These are phyloP conservation scores for Scaptomyza caliginosa DNA, from an alignment of 2,888 invertebrate genomes.

Conservation along the genomic window DNA sequence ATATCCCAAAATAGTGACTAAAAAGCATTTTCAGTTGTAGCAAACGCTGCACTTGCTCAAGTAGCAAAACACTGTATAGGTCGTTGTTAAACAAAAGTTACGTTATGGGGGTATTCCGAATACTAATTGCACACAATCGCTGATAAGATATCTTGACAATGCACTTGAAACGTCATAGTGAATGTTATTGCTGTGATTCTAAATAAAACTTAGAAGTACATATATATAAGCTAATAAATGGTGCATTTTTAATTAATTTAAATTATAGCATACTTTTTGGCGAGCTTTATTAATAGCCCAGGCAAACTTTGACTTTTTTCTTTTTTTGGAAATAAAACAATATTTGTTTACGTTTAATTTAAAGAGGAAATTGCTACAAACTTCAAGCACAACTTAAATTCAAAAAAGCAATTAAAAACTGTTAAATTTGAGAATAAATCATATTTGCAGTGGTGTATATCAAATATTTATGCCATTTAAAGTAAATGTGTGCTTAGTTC, in stretches of 20 bases:
- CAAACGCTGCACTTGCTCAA: neutral
- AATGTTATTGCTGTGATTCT: neutral
- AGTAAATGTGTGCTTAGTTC: slow-evolving; percentile 8
- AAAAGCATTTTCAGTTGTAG: slow-evolving; percentile 3
- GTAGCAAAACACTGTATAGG: neutral
- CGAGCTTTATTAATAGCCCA: too few species aligned
- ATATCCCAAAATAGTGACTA: slow-evolving; percentile 29
- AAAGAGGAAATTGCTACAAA: neutral
- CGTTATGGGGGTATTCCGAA: slow-evolving; percentile 18
- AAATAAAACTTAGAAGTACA: too few species aligned
- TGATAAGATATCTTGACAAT: slow-evolving; percentile 14
- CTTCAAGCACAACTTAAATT: neutral
- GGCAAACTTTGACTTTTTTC: neutral
- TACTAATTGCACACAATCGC: neutral
- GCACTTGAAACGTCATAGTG: neutral
- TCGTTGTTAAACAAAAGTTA: neutral
- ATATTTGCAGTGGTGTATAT: slow-evolving; percentile 35
- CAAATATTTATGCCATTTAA: slow-evolving; percentile 40
- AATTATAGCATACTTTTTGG: neutral
- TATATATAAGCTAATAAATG: too few species aligned
- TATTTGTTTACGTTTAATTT: neutral
- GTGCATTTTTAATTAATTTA: neutral
- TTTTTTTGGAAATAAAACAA: too few species aligned
- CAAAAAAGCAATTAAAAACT: slow-evolving; percentile 40
- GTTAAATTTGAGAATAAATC: slow-evolving; percentile 17